phyloP scores from a whole-genome alignment of 2,888 invertebrate species.

The Calameuta idolon region DNA sequence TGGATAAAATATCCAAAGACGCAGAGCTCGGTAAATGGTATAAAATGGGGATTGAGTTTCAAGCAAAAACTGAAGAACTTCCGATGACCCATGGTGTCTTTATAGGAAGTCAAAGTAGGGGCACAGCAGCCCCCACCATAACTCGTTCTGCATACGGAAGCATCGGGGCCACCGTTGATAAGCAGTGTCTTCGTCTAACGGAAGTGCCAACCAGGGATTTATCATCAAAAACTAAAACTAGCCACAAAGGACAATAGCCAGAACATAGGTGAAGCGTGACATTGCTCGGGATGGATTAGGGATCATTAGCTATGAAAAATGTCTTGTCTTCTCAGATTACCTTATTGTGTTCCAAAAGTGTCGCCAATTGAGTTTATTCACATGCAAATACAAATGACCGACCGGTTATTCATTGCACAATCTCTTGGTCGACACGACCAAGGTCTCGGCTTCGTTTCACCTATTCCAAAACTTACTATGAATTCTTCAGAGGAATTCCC shows the following conservation, averaged over 20 bases:
- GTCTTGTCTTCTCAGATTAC: background rate
- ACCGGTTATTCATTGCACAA: background rate
- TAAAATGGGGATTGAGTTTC: background rate
- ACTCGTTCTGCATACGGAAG: constrained; percentile 39
- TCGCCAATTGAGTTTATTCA: constrained; percentile 22
- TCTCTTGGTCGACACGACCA: background rate
- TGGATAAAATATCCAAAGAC: background rate
- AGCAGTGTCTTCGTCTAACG: constrained; percentile 51
- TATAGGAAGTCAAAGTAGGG: constrained; percentile 27
- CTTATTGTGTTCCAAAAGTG: background rate
- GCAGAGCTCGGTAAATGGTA: background rate
- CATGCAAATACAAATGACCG: constrained; percentile 26
- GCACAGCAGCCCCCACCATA: constrained; percentile 14
- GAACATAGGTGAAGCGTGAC: background rate
- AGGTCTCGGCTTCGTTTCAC: background rate
- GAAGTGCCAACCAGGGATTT: constrained; percentile 37
- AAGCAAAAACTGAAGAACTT: constrained; percentile 30
- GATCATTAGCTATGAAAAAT: background rate
- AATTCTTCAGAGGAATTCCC: background rate
- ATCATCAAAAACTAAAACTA: constrained; percentile 22
- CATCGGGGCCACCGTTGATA: constrained; percentile 57
- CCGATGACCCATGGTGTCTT: constrained; percentile 29
- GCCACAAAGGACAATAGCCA: background rate
- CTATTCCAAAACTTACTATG: background rate
- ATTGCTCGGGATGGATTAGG: constrained; percentile 1